Base-by-base conservation (phyloP, 35 echinoderm and acorn worm genomes). In the Anneissia japonica region DNA sequence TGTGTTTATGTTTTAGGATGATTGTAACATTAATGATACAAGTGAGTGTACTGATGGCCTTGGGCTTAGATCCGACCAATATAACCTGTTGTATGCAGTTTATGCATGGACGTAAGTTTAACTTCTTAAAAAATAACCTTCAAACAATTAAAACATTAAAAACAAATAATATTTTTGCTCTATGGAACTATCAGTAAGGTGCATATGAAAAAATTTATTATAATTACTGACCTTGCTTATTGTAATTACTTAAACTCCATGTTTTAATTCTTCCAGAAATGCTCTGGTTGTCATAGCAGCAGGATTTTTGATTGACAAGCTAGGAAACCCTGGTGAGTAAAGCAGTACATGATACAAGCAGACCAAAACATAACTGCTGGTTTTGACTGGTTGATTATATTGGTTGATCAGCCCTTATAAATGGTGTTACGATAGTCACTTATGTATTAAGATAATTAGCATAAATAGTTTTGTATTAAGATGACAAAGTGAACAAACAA, bases 31-130 rank as follows among this genome's bases (percentile, higher is more conserved):
- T n/a, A 77, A 37, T 1, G 76, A 76, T 82, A 88, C 23, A 23
- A 39, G 33, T 14, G 85, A 84, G n/a, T 93, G 92, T 84, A 79
- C 23, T 1, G 92, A 87, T 17, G 83, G 87, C 30, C 76, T 93
- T 17, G 92, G 87, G 13, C 56, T 93, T 83, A 82, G 82, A 2
- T 72, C 73, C 4, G 80, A 76, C 72, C 87, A 93, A 37, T 93
- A 93, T 46, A 93, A 93, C 39, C 45, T 93, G 10, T 79, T 93
- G 4, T 93, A 93, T 83, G 92, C 92, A 17, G 89, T 93, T 37
- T 93, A 93, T 83, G 92, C 92, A 34, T 93, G 92, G 92, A 93
- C 92, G 92, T 93, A 93, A 93, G 91, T 89, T 76, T 30, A 41
- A 19, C 46, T 38, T 38, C 37, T n/a, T n/a, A n/a, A n/a, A n/a